phyloP scores from a whole-genome alignment of 2,888 invertebrate genomes.

The Eretmocerus hayati region DNA sequence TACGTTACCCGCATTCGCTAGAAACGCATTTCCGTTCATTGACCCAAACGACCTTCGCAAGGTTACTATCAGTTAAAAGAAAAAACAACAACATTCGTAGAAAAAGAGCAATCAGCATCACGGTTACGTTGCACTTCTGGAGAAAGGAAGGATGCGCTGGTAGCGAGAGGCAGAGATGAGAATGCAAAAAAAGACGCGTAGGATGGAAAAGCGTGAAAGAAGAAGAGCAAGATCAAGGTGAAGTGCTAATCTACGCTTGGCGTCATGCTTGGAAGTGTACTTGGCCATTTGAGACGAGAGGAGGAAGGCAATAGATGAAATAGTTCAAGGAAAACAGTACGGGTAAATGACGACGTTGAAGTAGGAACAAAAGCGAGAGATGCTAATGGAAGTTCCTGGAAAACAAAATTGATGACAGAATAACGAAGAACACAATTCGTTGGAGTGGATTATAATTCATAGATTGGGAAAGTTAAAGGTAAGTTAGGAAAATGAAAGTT shows the following conservation, averaged over 20 bases:
- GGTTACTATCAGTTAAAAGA: slow-evolving; percentile 32
- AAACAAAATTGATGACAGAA: too few species aligned
- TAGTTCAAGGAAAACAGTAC: slow-evolving; percentile 8
- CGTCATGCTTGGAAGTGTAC: slow-evolving; percentile 44
- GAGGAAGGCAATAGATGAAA: slow-evolving; percentile 4
- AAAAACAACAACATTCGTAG: slow-evolving; percentile 21
- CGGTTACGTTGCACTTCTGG: slow-evolving; percentile 11
- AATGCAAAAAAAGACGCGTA: slow-evolving; percentile 26
- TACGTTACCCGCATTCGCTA: too few species aligned
- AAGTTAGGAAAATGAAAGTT: too few species aligned
- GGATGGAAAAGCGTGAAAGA: slow-evolving; percentile 5
- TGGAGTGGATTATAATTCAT: too few species aligned
- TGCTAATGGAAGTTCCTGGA: too few species aligned
- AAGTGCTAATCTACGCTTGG: slow-evolving; percentile 46
- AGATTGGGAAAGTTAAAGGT: too few species aligned
- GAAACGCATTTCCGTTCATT: slow-evolving; percentile 38
- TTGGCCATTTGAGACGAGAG: slow-evolving; percentile 13
- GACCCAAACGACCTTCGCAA: slow-evolving; percentile 47
- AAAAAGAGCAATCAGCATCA: not conserved
- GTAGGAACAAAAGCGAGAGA: too few species aligned
- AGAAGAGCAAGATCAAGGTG: slow-evolving; percentile 23
- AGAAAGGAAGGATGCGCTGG: not conserved
- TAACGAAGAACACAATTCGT: too few species aligned
- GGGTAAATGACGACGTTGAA: slow-evolving; percentile 4
- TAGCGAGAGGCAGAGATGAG: slow-evolving; percentile 28